These are phyloP conservation scores for Aricia agestis DNA, from an alignment of 1,140 invertebrate genomes.

Conservation along the genomic window DNA sequence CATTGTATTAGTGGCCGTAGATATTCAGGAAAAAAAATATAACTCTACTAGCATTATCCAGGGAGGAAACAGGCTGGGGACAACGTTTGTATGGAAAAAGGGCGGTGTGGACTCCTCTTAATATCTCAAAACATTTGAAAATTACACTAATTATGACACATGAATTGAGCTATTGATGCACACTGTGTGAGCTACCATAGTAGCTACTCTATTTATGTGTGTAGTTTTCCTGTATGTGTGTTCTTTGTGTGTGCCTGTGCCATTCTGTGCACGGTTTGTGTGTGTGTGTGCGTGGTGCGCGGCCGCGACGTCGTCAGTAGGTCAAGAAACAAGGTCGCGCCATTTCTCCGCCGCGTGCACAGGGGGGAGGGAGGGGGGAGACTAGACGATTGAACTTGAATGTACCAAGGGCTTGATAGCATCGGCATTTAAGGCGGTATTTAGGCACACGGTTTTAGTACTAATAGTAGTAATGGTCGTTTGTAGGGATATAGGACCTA, in stretches of 20 bases:
- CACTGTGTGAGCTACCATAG: neutral
- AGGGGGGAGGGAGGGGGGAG: slow-evolving; percentile 19
- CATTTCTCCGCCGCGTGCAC: slow-evolving; percentile 47
- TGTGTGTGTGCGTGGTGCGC: slow-evolving; percentile 43
- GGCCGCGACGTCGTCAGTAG: slow-evolving; percentile 61
- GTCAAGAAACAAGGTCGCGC: slow-evolving; percentile 64
- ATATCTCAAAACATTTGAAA: no score
- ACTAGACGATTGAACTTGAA: neutral
- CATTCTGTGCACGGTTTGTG: slow-evolving; percentile 19
- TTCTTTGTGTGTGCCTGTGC: slow-evolving; percentile 22
- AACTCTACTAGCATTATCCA: no score
- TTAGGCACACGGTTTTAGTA: no score
- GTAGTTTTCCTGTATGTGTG: no score
- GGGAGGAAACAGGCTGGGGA: no score
- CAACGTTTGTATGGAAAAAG: no score
- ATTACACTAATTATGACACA: neutral
- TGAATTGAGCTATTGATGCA: neutral
- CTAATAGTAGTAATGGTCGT: no score
- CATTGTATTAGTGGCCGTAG: no score
- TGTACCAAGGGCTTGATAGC: slow-evolving; percentile 3
- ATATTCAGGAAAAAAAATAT: no score
- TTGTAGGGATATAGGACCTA: no score
- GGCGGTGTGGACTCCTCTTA: no score
- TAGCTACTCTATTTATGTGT: neutral
- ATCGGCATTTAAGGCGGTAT: neutral